Base-by-base conservation (phyloP, 2,113 vertebrate species). In the Leiothrix lutea region DNA sequence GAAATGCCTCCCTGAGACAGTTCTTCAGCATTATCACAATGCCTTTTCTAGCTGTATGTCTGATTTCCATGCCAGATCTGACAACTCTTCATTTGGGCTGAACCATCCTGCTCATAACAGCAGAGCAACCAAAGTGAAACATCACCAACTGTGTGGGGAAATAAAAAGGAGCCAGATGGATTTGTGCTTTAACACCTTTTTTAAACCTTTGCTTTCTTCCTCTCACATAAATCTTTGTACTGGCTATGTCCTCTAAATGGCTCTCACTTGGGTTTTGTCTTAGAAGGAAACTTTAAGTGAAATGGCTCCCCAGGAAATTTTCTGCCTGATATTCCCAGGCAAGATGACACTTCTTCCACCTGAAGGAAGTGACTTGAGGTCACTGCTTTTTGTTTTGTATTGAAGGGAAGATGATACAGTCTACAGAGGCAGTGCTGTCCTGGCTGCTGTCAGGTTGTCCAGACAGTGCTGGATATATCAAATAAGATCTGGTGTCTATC, bases 391-490 rank as follows among this genome's bases (percentile, higher is more conserved):
- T 57, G n/a, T 44, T 57, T 69, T 77, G 25, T 42, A 45, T 4
- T 12, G 17, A 80, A 45, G n/a, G 11, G n/a, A 83, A 65, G 8
- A 48, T 2, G 11, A 31, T 29, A 21, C 28, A 26, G 14, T 28
- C 45, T 48, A 20, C 6, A 47, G 38, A 53, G 6, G 31, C 26
- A 44, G 8, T 40, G 29, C 25, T 79, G 25, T 45, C 44, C 33
- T 9, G 3, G 16, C 12, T 75, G 20, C 23, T 73, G 13, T 31
- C 31, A 58, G 31, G 31, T 40, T 36, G 33, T 70, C n/a, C 69
- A 81, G 60, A 65, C 0, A 0, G 11, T 77, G 18, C 31, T n/a
- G n/a, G n/a, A n/a, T n/a, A n/a, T n/a, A n/a, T n/a, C n/a, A 65
- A 58, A 56, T 23, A 38, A 47, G 29, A 57, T 51, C 9, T 84